Evolutionary conservation across 2,888 invertebrate species (phyloP), one percentile per base, ranked within the genome.

Genomic region (Anaspis maculata): DNA sequence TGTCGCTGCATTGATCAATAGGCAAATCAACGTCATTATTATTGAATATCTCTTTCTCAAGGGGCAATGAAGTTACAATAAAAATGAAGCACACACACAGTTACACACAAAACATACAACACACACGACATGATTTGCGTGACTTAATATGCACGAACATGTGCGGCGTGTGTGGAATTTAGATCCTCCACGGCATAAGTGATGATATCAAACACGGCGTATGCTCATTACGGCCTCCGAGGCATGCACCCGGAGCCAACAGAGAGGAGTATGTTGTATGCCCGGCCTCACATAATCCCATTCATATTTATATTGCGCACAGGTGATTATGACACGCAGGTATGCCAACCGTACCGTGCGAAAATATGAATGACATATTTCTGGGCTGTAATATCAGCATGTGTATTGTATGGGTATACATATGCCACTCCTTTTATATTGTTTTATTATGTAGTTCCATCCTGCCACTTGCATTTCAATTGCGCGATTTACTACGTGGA

Each of bases 301-400:
- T 44, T 39, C 34, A 41, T 44, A 42, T 44, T 44, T 44, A 37
- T 39, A 32, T 24, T 32, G 36, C 35, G 27, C 33, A 22, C 26
- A 37, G 33, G 47, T 51, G 46, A 50, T 44, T 19, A 19, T 9
- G 19, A 6, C 19, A 9, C 5, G 9, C 9, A 6, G 19, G 19
- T 19, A 19, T 19, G 19, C 19, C 19, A 9, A 19, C 5, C 19
- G 5, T 5, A 19, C 19, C 46, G 45, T 46, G 46, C 46, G 46
- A 46, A 46, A 46, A 45, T 46, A 46, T 46, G 46, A 46, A 46
- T 46, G 46, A 45, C 45, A 46, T 45, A 45, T 43, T 45, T 46
- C 33, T 41, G 9, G 5, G 39, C 35, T 37, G 34, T 41, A 30
- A 43, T 38, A 41, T 42, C 42, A 34, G 41, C 41, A n/a, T n/a